Percentiles rank a stretch among this genome's conserved stretches.
Evolutionary conservation across 2,797 vertebrate genomes (phyloP).

Genomic region (Huso huso): DNA sequence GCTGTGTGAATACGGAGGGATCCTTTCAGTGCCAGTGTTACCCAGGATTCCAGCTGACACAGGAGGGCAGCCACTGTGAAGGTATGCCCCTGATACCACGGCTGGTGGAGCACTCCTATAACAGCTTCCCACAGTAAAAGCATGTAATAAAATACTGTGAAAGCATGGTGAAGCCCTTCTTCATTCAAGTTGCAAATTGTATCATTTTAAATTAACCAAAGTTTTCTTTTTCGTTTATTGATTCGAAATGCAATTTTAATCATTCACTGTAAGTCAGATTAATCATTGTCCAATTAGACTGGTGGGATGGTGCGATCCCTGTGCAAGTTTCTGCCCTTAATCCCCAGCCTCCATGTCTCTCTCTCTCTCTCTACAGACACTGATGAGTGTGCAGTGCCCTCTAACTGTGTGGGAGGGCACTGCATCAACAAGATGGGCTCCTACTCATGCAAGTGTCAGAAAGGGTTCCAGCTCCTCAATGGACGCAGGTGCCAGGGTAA

Average conservation of each 20-base stretch:
- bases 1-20: slow-evolving; percentile 73
- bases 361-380: slow-evolving; percentile 55
- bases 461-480: slow-evolving; percentile 65
- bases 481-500: slow-evolving; percentile 77
- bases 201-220: no score
- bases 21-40: slow-evolving; percentile 78
- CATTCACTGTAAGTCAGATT: no score
- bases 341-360: neutral
- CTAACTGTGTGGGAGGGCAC: slow-evolving; percentile 71
- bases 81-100: slow-evolving; percentile 39
- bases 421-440: slow-evolving; percentile 83
- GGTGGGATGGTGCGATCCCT: no score
- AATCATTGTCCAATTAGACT: no score
- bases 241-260: no score
- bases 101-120: no score
- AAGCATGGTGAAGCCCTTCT: no score
- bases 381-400: slow-evolving; percentile 73
- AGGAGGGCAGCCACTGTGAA: slow-evolving; percentile 78
- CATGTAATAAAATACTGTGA: no score
- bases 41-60: slow-evolving; percentile 70
- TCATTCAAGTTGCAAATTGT: no score
- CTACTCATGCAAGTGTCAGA: slow-evolving; percentile 76
- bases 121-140: no score
- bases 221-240: no score
- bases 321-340: neutral